Base-by-base conservation (phyloP, 2,113 vertebrate species). In the Halichoerus grypus region DNA sequence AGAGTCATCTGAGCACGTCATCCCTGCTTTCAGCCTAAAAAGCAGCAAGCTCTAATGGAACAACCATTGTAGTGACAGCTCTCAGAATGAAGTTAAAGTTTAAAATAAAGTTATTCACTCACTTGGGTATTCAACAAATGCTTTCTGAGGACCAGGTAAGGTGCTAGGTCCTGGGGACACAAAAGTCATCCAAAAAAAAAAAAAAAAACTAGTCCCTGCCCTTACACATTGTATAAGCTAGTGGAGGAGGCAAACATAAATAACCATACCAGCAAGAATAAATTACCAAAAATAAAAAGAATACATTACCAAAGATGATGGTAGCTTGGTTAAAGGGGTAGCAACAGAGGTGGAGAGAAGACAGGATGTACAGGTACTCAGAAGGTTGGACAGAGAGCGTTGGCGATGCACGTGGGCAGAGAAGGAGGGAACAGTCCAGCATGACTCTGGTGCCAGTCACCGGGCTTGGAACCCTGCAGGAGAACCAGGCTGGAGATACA, bases 51-150 rank as follows among this genome's bases (percentile, higher is more conserved):
- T n/a, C 24, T 74, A 16, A 82, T 53, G 16, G 4, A 94, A 22
- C 10, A 55, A 8, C 26, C n/a, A 61, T 49, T 79, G 22, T 22
- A 82, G 82, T 13, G 7, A 67, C 21, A 91, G 42, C 4, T n/a
- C 31, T 55, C 19, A 67, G 74, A 85, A 83, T 80, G 69, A 90
- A 80, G 71, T 26, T 87, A 91, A 95, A 84, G 4, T 67, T 63
- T 55, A 71, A 84, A 96, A 83, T 76, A 77, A 91, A 63, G 14
- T 36, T 87, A 76, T 88, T 88, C 61, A 79, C 26, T 77, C 24
- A 82, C 21, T 89, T 65, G 55, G 19, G 22, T 55, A 85, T 65
- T 81, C 82, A 93, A 59, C 57, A 95, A 93, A 46, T 87, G 28
- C 61, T 74, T 61, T 49, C 24, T 89, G 49, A 93, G 13, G 49